phyloP scores from a whole-genome alignment of 2,797 vertebrate species.

The Gymnocypris eckloni region DNA sequence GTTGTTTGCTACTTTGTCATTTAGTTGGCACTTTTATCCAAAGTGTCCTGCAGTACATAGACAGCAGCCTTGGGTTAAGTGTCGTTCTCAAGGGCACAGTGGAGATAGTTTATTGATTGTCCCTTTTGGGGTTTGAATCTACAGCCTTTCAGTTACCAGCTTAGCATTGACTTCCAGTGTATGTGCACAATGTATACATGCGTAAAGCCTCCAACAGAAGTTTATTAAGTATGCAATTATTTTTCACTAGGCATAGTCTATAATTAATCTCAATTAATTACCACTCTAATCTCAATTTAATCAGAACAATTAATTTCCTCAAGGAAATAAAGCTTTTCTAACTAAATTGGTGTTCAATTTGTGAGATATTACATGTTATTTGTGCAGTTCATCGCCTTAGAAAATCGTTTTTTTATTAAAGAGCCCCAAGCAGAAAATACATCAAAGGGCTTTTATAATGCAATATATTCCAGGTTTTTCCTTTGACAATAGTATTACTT shows the following conservation, averaged over 20 bases:
- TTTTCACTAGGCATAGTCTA: neutral
- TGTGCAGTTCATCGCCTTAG: constrained; percentile 23
- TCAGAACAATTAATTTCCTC: constrained; percentile 30
- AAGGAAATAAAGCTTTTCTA: constrained; percentile 23
- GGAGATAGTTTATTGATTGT: constrained; percentile 26
- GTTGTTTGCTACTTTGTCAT: constrained; percentile 25
- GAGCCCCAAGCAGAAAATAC: neutral
- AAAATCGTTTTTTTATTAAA: constrained; percentile 16
- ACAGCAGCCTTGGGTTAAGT: neutral
- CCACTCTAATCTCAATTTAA: constrained; percentile 17
- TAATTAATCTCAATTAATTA: constrained; percentile 25
- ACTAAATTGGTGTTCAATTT: constrained; percentile 17
- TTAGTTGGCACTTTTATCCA: constrained; percentile 3
- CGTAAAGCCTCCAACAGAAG: neutral
- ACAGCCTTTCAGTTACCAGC: neutral
- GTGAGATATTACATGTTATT: constrained; percentile 16
- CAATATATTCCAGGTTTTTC: neutral
- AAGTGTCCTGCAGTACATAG: neutral
- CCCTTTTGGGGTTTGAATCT: constrained; percentile 9
- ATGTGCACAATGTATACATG: neutral
- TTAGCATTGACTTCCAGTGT: neutral
- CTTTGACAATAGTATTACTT: constrained; percentile 10
- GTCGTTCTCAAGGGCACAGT: constrained; percentile 12
- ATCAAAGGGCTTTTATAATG: constrained; percentile 21
- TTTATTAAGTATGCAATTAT: constrained; percentile 16